These are phyloP conservation scores for Sarcoramphus papa DNA, from an alignment of 2,797 vertebrate genomes.

Conservation along the genomic window DNA sequence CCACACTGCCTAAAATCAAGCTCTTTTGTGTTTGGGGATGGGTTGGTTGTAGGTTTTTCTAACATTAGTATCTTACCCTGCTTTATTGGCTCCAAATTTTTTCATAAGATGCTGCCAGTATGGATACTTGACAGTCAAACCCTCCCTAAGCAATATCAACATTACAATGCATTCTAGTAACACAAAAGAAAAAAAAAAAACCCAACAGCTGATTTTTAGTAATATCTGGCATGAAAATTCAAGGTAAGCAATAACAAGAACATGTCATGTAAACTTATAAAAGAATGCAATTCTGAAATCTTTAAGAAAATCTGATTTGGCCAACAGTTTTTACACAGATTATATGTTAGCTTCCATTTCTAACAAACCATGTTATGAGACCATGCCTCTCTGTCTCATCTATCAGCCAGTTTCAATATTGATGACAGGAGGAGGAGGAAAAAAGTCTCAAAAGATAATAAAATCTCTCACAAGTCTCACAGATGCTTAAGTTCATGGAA, in stretches of 20 bases:
- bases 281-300: neutral
- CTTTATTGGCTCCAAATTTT: neutral
- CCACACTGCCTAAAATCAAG: neutral
- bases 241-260: constrained; percentile 17
- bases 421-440: constrained; percentile 33
- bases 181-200: neutral
- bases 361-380: constrained; percentile 45
- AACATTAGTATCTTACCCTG: neutral
- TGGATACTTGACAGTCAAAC: neutral
- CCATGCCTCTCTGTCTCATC: constrained; percentile 9
- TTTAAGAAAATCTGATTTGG: constrained; percentile 29
- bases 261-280: neutral
- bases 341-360: constrained; percentile 34
- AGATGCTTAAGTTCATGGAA: neutral
- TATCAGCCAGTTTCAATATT: constrained; percentile 49
- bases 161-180: neutral
- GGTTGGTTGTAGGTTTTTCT: neutral
- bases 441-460: constrained; percentile 5
- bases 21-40: neutral
- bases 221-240: neutral
- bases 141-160: neutral
- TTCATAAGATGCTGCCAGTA: neutral
- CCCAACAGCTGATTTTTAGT: neutral
- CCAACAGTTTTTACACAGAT: constrained; percentile 43
- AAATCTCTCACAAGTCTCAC: constrained; percentile 21